A percentile compares a stretch with the other conserved stretches of the same genome.
Conservation (phyloP, 2,113 vertebrate species). For the Mobula hypostoma region DNA sequence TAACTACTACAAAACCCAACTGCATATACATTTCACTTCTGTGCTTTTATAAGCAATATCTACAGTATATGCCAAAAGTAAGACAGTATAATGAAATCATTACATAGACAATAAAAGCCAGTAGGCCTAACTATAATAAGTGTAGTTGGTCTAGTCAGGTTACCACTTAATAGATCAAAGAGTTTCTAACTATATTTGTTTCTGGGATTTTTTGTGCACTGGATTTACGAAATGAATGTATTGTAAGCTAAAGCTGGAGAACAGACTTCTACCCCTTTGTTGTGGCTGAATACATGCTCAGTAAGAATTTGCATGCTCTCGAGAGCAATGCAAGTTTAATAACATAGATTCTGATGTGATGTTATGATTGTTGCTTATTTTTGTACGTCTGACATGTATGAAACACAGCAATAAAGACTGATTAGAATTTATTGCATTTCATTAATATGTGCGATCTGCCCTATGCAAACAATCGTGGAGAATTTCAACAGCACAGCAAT, state of each 20-base stretch:
- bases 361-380: background rate
- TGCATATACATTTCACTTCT: background rate
- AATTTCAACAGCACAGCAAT: background rate
- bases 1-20: background rate
- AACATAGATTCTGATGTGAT: background rate
- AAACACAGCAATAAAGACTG: too few species aligned
- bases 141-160: background rate
- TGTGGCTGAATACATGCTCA: background rate
- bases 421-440: slow-evolving; percentile 12
- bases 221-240: background rate
- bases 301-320: background rate
- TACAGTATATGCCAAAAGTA: background rate
- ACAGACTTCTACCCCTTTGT: background rate
- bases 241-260: background rate
- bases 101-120: background rate
- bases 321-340: background rate
- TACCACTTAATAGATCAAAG: background rate
- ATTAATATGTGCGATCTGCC: background rate
- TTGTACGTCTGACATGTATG: background rate
- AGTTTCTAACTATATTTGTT: background rate
- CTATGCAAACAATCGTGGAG: background rate
- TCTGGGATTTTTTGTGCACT: background rate
- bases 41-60: background rate
- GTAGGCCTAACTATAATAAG: background rate
- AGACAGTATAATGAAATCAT: background rate